Evolutionary conservation across 2,888 invertebrate genomes (phyloP).

Genomic region (Apamea sordens): DNA sequence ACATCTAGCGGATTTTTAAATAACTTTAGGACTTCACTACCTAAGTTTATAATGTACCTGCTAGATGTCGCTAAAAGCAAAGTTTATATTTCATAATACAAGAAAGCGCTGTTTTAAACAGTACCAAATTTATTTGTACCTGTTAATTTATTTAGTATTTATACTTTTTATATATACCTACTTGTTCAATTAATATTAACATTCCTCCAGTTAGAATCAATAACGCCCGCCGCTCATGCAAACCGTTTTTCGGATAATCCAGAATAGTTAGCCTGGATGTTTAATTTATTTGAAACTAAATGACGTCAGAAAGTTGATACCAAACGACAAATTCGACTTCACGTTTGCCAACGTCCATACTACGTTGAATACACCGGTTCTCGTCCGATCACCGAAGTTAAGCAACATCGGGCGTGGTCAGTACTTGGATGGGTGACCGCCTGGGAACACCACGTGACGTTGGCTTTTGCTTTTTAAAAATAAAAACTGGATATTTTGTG

Average conservation of each 20-base stretch:
- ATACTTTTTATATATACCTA: too few species aligned
- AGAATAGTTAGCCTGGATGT: background rate
- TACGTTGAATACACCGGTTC: constrained; percentile 87
- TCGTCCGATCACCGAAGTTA: constrained; percentile 89
- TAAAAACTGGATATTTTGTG: too few species aligned
- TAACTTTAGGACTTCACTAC: background rate
- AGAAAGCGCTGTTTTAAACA: background rate
- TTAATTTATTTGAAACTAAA: background rate
- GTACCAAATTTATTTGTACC: background rate
- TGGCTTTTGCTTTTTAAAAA: constrained; percentile 73
- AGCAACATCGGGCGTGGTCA: constrained; percentile 87
- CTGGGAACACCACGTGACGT: constrained; percentile 85
- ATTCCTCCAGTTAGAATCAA: background rate
- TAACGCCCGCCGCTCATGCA: background rate
- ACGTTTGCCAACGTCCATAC: constrained; percentile 79
- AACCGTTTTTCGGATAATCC: background rate
- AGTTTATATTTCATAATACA: background rate
- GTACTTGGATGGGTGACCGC: constrained; percentile 89
- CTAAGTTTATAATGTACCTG: background rate
- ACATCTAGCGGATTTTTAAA: constrained; percentile 25
- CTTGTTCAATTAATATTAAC: background rate
- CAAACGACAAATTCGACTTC: background rate
- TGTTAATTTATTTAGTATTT: background rate
- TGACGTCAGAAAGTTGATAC: background rate
- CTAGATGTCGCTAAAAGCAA: background rate